Conservation (phyloP, 2,113 vertebrate genomes). For the Amphilophus citrinellus region DNA sequence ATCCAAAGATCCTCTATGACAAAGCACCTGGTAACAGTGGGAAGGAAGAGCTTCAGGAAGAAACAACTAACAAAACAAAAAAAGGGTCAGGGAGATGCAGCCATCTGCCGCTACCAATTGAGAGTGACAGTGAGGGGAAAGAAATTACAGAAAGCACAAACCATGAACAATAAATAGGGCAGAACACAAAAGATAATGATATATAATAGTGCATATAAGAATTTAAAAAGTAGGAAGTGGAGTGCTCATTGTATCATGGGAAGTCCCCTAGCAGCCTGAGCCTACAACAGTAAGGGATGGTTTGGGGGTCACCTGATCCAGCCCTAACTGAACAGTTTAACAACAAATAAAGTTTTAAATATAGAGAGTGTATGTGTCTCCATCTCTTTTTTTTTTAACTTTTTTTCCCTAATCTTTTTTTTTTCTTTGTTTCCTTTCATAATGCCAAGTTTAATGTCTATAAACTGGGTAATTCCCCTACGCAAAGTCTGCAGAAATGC, state of each 20-base stretch:
- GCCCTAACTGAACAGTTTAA: neutral
- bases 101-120: neutral
- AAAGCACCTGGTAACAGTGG: neutral
- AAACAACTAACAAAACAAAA: neutral
- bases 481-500: too few relatives aligned
- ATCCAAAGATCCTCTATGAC: neutral
- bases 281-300: neutral
- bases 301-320: neutral
- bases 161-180: neutral
- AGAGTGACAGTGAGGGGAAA: neutral
- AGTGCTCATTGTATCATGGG: neutral
- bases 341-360: neutral
- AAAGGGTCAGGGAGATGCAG: neutral
- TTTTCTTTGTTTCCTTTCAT: too few relatives aligned
- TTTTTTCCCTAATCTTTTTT: too few relatives aligned
- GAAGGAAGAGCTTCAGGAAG: neutral
- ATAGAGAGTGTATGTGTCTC: neutral
- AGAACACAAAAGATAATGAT: neutral
- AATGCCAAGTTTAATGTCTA: neutral
- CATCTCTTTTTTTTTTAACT: too few relatives aligned
- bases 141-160: neutral
- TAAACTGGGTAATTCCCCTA: neutral
- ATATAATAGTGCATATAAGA: too few relatives aligned
- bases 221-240: neutral
- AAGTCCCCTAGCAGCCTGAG: neutral